Conservation (phyloP, 2,113 vertebrate genomes). For the Porphyrio hochstetteri region DNA sequence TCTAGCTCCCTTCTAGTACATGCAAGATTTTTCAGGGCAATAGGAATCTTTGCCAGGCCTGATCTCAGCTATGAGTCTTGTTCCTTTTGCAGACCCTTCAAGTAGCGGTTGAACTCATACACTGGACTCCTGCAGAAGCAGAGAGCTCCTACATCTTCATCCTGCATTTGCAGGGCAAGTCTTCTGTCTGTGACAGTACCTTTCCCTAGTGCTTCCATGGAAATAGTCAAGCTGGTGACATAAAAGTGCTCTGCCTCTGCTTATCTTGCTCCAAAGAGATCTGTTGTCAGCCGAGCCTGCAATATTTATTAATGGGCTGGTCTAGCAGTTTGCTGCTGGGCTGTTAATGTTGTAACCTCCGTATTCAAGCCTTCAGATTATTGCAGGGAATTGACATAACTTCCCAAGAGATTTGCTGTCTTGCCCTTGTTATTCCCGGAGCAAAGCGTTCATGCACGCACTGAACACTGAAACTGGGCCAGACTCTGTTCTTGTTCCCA, state of each 20-base stretch:
- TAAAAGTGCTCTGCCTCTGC: background rate
- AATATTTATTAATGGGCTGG: accelerated
- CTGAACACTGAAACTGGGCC: background rate
- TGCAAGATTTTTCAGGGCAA: background rate
- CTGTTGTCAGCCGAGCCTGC: background rate
- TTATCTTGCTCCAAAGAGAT: background rate
- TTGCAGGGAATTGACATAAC: background rate
- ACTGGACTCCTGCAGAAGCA: background rate
- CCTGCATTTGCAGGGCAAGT: background rate
- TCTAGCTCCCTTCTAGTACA: background rate
- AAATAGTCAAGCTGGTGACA: background rate
- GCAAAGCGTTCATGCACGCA: background rate
- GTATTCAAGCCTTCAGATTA: background rate
- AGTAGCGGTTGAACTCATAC: background rate
- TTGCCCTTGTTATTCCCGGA: background rate
- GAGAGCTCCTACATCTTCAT: background rate
- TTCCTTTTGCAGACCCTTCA: background rate
- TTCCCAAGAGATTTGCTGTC: background rate
- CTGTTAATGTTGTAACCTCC: background rate
- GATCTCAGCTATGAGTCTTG: background rate
- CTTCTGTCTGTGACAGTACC: background rate
- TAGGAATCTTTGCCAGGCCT: background rate
- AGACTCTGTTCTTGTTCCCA: background rate
- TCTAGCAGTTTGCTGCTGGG: background rate
- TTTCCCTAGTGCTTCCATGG: background rate